Evolutionary conservation across 2,797 vertebrate species (phyloP).

Genomic region (Nothura maculosa): DNA sequence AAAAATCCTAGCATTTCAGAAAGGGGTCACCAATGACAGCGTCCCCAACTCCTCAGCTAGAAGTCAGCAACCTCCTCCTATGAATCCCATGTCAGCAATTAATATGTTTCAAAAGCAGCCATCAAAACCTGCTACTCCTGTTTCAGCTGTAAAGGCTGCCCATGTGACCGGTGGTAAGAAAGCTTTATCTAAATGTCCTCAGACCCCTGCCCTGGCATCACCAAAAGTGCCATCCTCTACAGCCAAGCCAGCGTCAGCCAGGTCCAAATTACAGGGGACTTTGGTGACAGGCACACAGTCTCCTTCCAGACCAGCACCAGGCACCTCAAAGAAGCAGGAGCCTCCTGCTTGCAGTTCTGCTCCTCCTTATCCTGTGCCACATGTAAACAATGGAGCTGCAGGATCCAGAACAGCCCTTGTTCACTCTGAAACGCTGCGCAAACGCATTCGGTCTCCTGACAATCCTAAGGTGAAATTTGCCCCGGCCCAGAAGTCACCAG

Average conservation of each 20-base stretch:
- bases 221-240: constrained; percentile 8
- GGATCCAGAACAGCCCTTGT: not conserved
- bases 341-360: not conserved
- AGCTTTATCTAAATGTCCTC: not conserved
- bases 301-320: constrained; percentile 44
- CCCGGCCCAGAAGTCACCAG: constrained; percentile 8
- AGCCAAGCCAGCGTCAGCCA: not conserved
- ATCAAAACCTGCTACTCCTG: constrained; percentile 36
- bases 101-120: constrained; percentile 76
- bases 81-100: constrained; percentile 93
- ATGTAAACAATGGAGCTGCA: constrained; percentile 27
- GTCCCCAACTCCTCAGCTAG: constrained; percentile 63
- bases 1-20: constrained; percentile 96
- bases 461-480: constrained; percentile 49
- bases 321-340: constrained; percentile 55
- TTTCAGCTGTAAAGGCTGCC: not conserved
- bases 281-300: not conserved
- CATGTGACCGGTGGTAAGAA: constrained; percentile 48
- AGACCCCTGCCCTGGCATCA: constrained; percentile 44
- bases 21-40: constrained; percentile 83
- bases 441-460: constrained; percentile 82
- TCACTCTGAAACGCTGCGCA: constrained; percentile 82
- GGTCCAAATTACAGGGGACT: constrained; percentile 47
- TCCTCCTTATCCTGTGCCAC: not conserved
- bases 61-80: constrained; percentile 87